Percentiles rank a stretch among this genome's conserved stretches.
Conservation (phyloP, 2,888 invertebrate genomes). For the Harpagoxenus sublaevis region DNA sequence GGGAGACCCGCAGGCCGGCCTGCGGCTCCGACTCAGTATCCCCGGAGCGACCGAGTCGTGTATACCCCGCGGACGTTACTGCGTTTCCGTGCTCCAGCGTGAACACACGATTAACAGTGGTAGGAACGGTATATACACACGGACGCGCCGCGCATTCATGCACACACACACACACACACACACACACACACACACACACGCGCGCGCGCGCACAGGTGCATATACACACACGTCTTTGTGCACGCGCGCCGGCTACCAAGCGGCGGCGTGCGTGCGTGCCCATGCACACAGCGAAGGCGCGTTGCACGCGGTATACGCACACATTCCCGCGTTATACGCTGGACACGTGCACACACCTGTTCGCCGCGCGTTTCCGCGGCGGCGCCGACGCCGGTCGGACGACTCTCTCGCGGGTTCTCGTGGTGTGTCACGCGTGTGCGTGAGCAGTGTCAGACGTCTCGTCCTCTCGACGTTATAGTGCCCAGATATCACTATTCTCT, state of each 20-base stretch:
- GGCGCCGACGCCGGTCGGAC: slow-evolving; percentile 48
- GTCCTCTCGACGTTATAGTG: neutral
- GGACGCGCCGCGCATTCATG: neutral
- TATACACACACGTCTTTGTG: neutral
- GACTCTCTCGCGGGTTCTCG: slow-evolving; percentile 4
- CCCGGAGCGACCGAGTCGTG: slow-evolving; percentile 87
- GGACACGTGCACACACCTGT: slow-evolving; percentile 71
- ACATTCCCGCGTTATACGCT: neutral
- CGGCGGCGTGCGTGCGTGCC: slow-evolving; percentile 1
- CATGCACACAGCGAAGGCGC: neutral
- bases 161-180: neutral
- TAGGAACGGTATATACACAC: slow-evolving; percentile 49
- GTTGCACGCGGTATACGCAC: neutral
- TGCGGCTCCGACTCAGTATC: slow-evolving; percentile 86
- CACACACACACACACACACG: neutral
- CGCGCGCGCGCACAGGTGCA: neutral
- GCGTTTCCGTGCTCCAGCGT: slow-evolving; percentile 70
- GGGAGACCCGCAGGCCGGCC: slow-evolving; percentile 86
- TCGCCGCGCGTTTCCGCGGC: slow-evolving; percentile 40
- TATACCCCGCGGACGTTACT: slow-evolving; percentile 85
- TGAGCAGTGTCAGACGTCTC: slow-evolving; percentile 25
- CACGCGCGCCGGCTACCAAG: slow-evolving; percentile 9
- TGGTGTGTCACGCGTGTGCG: neutral
- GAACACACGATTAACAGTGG: slow-evolving; percentile 64
- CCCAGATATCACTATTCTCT: neutral